Percentiles rank a stretch among this genome's conserved stretches.
Evolutionary conservation across 53 echinoderm and acorn worm genomes (phyloP).

Genomic region (Zoroaster sp.): DNA sequence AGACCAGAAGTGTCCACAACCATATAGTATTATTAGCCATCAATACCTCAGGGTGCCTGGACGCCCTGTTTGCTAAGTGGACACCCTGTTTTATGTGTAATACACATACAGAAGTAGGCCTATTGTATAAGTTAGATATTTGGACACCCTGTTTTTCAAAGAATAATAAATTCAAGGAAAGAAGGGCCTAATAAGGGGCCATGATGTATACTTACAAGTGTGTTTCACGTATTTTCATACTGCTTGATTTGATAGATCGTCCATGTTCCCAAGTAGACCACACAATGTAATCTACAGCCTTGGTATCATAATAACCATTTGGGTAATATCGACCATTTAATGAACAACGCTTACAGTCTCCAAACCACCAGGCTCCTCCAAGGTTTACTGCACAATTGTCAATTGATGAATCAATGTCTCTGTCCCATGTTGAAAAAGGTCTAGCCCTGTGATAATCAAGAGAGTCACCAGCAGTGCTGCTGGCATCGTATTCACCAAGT

Average conservation of each 20-base stretch:
- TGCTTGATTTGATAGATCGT: background rate
- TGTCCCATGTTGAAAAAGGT: background rate
- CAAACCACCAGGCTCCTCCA: slow-evolving; percentile 19
- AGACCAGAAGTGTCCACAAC: too few species aligned
- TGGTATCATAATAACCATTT: background rate
- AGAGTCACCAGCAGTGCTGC: background rate
- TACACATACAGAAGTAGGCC: too few species aligned
- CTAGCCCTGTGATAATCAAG: background rate
- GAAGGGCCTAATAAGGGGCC: too few species aligned
- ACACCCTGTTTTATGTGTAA: too few species aligned
- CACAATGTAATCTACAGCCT: background rate
- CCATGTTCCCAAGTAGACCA: background rate
- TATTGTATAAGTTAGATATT: too few species aligned
- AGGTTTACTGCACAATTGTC: background rate
- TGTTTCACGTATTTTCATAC: background rate
- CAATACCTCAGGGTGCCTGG: too few species aligned
- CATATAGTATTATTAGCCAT: too few species aligned
- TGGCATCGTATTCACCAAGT: background rate
- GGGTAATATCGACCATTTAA: slow-evolving; percentile 19
- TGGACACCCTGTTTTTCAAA: too few species aligned
- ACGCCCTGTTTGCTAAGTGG: too few species aligned
- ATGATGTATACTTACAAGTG: too few species aligned
- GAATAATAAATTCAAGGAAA: too few species aligned
- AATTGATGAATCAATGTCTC: background rate
- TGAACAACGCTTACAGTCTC: background rate